Percentiles rank a stretch among this genome's conserved stretches.
Conservation (phyloP, 53 echinoderm and acorn worm genomes). For the Apostichopus leukothele region DNA sequence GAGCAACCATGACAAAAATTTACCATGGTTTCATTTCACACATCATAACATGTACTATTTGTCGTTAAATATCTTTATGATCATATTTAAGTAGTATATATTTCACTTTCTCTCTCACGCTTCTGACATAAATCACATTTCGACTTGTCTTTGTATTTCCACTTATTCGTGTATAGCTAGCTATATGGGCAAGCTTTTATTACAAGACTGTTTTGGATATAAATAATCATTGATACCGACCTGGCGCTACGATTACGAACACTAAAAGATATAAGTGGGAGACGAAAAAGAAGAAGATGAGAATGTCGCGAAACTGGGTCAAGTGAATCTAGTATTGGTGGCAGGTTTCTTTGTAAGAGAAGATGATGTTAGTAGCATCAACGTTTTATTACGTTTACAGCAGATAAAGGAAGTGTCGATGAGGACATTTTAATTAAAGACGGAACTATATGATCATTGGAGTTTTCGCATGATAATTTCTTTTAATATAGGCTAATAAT, state of each 20-base stretch:
- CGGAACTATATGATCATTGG: no score
- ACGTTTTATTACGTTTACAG: no score
- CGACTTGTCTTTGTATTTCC: background rate
- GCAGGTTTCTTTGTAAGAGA: no score
- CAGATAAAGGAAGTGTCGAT: no score
- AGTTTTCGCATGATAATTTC: no score
- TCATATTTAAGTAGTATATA: constrained; percentile 14
- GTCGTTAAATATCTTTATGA: constrained; percentile 11
- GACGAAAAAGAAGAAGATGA: background rate
- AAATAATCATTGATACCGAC: constrained; percentile 1
- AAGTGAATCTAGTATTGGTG: background rate
- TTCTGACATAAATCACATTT: background rate
- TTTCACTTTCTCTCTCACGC: background rate
- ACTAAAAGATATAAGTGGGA: no score
- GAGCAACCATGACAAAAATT: no score
- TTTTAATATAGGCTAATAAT: no score
- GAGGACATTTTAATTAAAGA: no score
- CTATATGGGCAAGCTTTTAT: background rate
- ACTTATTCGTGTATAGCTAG: background rate
- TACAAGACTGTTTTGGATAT: background rate
- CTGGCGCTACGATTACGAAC: background rate
- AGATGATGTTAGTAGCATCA: no score
- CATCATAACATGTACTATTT: background rate
- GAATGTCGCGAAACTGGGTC: background rate
- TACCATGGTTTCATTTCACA: background rate